Base-by-base conservation (phyloP, 1,140 invertebrate genomes). In the Drosophila littoralis region DNA sequence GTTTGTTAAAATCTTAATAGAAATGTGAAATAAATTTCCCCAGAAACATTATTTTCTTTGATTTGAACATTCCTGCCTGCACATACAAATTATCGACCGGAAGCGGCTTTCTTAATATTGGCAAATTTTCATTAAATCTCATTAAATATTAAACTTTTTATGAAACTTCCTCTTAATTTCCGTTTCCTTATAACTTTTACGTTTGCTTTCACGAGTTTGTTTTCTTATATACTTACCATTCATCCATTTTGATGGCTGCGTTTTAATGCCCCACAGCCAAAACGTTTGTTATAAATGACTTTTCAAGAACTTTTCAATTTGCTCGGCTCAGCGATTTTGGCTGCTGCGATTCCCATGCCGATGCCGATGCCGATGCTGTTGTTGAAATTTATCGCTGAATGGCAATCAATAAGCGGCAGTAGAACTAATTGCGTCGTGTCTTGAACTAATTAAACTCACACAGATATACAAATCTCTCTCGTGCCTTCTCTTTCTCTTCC, bases 381-480 rank as follows among this genome's bases (percentile, higher is more conserved):
- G 64, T 58, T 43, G 28, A 73, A 86, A 86, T 86, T 86, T 89
- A 89, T 83, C 80, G 84, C 43, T 52, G 36, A 43, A 40, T 55
- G 65, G 76, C 73, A 89, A 88, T 89, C 83, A 89, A 88, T 89
- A 89, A 51, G 80, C 76, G 63, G 75, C 77, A 65, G 78, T 88
- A 75, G 74, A 89, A 77, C 84, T 88, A 88, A 88, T 88, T 88
- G 70, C 77, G 68, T 80, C 84, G 66, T 80, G 84, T 89, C 83
- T 88, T 89, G 69, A 89, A 79, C 83, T 88, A 89, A 88, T 88
- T 89, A 88, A 80, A 84, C 58, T 40, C 40, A 43, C 35, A 52
- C 50, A 48, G n/a, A 48, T 15, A 46, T 6, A 58, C 15, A 64
- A 57, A 52, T 51, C 33, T 54, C 42, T 22, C 22, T 22, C 22